Evolutionary conservation across 1,140 invertebrate species (phyloP).

Genomic region (Calycopis cecrops): DNA sequence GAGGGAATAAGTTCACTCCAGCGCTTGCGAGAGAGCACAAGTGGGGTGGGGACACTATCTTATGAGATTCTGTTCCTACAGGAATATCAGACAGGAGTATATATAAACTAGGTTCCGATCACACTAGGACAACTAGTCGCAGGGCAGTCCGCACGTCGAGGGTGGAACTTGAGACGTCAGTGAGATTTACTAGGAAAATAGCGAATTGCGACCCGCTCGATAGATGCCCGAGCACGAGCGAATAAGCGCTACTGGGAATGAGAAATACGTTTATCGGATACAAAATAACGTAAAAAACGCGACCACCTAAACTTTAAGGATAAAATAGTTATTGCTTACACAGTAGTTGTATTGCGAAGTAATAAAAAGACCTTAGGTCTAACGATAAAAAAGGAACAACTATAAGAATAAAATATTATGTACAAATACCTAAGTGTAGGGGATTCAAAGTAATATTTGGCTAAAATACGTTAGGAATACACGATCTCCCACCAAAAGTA

Average conservation of each 20-base stretch:
- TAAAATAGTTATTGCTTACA: constrained; percentile 62
- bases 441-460: constrained; percentile 67
- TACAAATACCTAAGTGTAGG: constrained; percentile 58
- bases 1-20: no score
- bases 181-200: no score
- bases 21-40: no score
- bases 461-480: constrained; percentile 67
- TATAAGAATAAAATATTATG: constrained; percentile 71
- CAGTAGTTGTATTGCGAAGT: constrained; percentile 68
- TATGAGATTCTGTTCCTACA: no score
- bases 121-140: no score
- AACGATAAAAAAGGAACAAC: constrained; percentile 57
- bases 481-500: constrained; percentile 44
- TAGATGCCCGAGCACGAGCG: neutral
- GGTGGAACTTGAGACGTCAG: no score
- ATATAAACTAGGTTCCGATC: no score
- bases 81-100: no score
- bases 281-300: constrained; percentile 20
- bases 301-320: constrained; percentile 27
- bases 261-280: constrained; percentile 7
- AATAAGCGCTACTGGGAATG: neutral
- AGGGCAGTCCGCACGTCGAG: no score
- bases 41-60: no score
- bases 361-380: constrained; percentile 66
- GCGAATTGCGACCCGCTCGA: neutral